These are phyloP conservation scores for Eucidaris tribuloides DNA, from an alignment of 35 echinoderm and acorn worm species.

Conservation along the genomic window DNA sequence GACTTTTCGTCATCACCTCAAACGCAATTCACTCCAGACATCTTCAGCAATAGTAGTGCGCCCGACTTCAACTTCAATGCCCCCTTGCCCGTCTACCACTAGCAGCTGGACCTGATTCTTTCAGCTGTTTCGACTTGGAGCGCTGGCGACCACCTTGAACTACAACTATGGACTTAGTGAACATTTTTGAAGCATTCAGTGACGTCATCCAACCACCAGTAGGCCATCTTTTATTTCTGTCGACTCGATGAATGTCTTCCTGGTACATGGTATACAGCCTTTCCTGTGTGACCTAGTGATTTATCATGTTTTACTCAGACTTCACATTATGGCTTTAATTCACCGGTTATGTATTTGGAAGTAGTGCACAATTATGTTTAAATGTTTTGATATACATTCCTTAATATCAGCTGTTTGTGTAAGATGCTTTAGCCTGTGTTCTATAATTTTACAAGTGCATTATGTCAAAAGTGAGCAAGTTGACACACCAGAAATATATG, in stretches of 20 bases:
- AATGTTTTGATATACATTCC: too few species aligned
- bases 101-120: background rate
- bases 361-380: too few species aligned
- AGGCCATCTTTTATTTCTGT: background rate
- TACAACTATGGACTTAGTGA: background rate
- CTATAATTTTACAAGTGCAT: too few species aligned
- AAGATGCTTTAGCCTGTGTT: too few species aligned
- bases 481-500: too few species aligned
- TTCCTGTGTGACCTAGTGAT: too few species aligned
- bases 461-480: too few species aligned
- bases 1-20: slow-evolving; percentile 6
- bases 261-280: too few species aligned
- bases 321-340: background rate
- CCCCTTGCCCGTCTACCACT: slow-evolving; percentile 16
- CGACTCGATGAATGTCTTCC: background rate
- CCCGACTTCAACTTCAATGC: slow-evolving; percentile 24
- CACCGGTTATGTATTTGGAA: background rate
- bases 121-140: background rate
- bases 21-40: background rate
- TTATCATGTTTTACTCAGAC: background rate
- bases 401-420: too few species aligned
- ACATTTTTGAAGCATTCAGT: too few species aligned
- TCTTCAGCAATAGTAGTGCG: background rate
- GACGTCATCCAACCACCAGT: background rate
- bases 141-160: slow-evolving; percentile 15